Conservation (phyloP, 2,888 invertebrate species). For the Zelleria hepariella region DNA sequence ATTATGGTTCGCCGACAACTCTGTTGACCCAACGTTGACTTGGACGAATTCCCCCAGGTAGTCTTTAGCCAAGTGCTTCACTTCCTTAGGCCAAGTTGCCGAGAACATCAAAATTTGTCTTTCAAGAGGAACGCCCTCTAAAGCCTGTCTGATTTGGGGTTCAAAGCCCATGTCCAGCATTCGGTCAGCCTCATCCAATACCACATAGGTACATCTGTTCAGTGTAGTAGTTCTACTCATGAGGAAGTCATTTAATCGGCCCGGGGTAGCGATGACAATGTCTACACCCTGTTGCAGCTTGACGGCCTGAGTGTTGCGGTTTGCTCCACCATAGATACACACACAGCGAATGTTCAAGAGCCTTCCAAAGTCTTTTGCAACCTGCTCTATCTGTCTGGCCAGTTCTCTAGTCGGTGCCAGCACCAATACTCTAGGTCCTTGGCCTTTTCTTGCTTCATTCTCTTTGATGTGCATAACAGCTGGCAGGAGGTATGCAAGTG, state of each 20-base stretch:
- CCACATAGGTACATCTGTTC: constrained; percentile 83
- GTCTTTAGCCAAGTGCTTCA: constrained; percentile 89
- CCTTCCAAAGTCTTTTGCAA: constrained; percentile 82
- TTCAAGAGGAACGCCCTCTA: constrained; percentile 91
- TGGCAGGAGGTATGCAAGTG: constrained; percentile 82
- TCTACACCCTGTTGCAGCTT: constrained; percentile 81
- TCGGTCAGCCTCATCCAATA: constrained; percentile 91
- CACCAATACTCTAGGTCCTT: constrained; percentile 86
- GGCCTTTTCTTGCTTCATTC: constrained; percentile 77
- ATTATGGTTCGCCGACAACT: constrained; percentile 90
- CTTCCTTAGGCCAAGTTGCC: constrained; percentile 98
- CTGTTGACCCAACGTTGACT: constrained; percentile 91
- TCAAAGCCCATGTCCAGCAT: constrained; percentile 99
- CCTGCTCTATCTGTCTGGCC: constrained; percentile 84
- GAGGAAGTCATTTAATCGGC: constrained; percentile 87
- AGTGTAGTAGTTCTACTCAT: constrained; percentile 79
- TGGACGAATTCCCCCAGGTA: constrained; percentile 92
- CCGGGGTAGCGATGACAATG: constrained; percentile 91
- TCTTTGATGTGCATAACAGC: constrained; percentile 88
- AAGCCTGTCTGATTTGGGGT: constrained; percentile 92
- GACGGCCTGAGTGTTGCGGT: constrained; percentile 75
- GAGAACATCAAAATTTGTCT: constrained; percentile 98
- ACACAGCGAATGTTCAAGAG: constrained; percentile 80
- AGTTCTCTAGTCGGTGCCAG: constrained; percentile 84
- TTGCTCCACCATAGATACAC: constrained; percentile 91